These are phyloP conservation scores for Mechanitis messenoides DNA, from an alignment of 2,888 invertebrate genomes.

Conservation along the genomic window DNA sequence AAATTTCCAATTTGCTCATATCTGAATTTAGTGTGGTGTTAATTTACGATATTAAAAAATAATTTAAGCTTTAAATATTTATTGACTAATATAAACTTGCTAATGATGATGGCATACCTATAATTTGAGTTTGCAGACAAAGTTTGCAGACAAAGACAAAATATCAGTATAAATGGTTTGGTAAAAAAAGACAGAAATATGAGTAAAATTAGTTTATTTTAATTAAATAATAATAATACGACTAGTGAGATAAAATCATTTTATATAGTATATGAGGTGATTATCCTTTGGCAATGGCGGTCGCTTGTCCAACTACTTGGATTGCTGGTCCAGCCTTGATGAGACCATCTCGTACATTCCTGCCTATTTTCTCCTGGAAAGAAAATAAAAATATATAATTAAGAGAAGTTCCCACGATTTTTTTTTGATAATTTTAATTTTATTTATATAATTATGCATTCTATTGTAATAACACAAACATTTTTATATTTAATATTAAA, in stretches of 20 bases:
- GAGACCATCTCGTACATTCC: conserved; percentile 42
- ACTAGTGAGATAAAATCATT: conserved; percentile 6
- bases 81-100: too few relatives aligned
- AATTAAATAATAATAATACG: conserved; percentile 10
- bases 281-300: conserved; percentile 38
- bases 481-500: too few relatives aligned
- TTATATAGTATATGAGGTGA: background rate
- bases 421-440: background rate
- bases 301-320: conserved; percentile 40
- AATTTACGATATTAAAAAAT: too few relatives aligned
- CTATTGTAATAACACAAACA: too few relatives aligned
- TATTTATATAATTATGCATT: background rate
- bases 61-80: too few relatives aligned
- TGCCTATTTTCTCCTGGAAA: conserved; percentile 45
- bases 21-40: too few relatives aligned
- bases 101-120: too few relatives aligned
- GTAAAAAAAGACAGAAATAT: background rate
- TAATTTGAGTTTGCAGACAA: too few relatives aligned
- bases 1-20: too few relatives aligned
- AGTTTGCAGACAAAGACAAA: too few relatives aligned
- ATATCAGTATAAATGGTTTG: too few relatives aligned
- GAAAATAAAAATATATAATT: conserved; percentile 14
- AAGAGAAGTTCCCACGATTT: background rate
- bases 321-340: conserved; percentile 50
- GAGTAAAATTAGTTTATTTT: conserved; percentile 8